Evolutionary conservation across 37 sponge, comb jelly and placozoan species (phyloP).

Genomic region (Ephydatia muelleri): DNA sequence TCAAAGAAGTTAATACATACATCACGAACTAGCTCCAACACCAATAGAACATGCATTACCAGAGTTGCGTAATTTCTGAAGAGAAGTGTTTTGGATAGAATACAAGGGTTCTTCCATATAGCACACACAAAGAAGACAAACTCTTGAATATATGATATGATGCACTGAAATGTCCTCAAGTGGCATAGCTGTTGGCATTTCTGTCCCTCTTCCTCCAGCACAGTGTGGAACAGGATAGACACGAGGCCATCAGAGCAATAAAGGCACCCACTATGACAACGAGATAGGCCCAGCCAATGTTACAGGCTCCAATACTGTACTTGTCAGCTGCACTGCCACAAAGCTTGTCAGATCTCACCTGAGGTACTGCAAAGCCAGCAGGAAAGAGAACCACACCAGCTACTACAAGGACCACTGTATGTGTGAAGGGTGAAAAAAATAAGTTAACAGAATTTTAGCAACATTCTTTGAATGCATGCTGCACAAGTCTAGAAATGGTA

Average conservation of each 20-base stretch:
- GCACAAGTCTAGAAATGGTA: too few relatives aligned
- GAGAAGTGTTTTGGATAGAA: neutral
- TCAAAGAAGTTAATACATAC: neutral
- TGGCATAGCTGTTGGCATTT: neutral
- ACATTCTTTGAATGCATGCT: too few relatives aligned
- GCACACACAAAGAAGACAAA: neutral
- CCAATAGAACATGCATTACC: neutral
- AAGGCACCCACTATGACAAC: slow-evolving; percentile 57
- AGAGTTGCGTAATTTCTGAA: neutral
- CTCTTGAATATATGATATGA: neutral
- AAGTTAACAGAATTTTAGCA: too few relatives aligned
- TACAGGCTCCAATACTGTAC: slow-evolving; percentile 45
- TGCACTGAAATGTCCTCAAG: neutral
- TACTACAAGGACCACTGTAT: slow-evolving; percentile 43
- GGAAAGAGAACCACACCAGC: slow-evolving; percentile 57
- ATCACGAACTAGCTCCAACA: neutral
- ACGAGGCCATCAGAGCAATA: slow-evolving; percentile 37
- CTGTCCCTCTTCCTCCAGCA: slow-evolving; percentile 49
- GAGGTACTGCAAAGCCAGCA: slow-evolving; percentile 48
- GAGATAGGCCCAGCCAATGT: slow-evolving; percentile 74
- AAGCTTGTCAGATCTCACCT: slow-evolving; percentile 20
- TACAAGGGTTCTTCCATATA: neutral
- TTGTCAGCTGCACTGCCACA: slow-evolving; percentile 29
- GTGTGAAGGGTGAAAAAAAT: neutral
- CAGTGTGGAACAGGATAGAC: slow-evolving; percentile 65